Evolutionary conservation across 2,113 vertebrate species (phyloP).

Genomic region (Stictonetta naevosa): DNA sequence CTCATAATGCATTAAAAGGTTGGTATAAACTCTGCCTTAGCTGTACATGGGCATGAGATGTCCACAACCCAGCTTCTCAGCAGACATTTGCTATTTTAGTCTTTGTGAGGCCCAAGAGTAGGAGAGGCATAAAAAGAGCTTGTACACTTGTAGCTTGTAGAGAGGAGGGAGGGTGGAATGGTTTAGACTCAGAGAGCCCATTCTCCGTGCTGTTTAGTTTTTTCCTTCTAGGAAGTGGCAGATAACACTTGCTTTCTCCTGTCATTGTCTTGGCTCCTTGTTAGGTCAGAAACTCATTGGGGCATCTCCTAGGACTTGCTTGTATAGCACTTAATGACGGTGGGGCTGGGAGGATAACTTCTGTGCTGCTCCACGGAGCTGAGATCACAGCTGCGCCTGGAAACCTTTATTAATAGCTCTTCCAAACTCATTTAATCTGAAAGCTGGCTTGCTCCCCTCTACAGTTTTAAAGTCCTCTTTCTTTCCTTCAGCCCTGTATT

Average conservation of each 20-base stretch:
- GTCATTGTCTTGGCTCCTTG: fast-evolving
- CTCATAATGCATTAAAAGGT: neutral
- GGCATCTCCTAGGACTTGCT: neutral
- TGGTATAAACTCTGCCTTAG: neutral
- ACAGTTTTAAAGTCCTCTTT: neutral
- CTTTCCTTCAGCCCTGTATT: neutral
- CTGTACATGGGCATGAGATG: neutral
- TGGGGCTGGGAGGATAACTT: neutral
- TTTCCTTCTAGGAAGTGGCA: neutral
- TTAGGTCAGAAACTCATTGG: neutral
- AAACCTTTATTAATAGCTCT: neutral
- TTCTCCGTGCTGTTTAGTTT: neutral
- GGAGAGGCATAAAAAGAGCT: neutral
- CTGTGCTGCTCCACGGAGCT: neutral
- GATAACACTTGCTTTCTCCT: neutral
- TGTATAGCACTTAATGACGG: neutral
- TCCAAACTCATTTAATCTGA: neutral
- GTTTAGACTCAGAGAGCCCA: neutral
- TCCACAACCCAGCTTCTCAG: neutral
- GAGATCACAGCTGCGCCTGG: neutral
- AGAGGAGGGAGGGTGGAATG: neutral
- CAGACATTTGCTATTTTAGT: neutral
- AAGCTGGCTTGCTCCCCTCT: neutral
- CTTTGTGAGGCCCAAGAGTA: neutral
- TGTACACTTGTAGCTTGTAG: neutral